Evolutionary conservation across 2,797 vertebrate genomes (phyloP), one percentile per base, ranked within the genome.

Genomic region (Falco naumanni): DNA sequence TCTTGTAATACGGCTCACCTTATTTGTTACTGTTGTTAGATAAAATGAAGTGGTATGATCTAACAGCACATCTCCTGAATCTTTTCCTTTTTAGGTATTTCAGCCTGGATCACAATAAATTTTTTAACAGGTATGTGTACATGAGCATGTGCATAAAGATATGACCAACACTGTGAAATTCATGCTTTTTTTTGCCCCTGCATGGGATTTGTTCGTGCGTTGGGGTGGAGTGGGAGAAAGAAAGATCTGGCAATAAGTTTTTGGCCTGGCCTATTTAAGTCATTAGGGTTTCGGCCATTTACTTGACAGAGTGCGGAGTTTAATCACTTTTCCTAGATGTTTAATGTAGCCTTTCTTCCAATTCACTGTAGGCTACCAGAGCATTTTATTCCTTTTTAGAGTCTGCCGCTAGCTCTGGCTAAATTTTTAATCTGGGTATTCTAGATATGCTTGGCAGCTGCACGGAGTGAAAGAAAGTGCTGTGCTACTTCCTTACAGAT

Each of bases 101-200:
- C 99, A 34, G 99, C 99, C 6, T 99, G 99, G 99, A 99, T 99
- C 97, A 99, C 99, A 1, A 95, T 99, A 95, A 99, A 99, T 97
- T 99, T 99, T 98, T 98, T 99, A 93, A 98, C 98, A 95, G 99
- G 99, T 99, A 97, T 12, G 95, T 94, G 45, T 89, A 29, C 41
- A 7, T 39, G 5, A 87, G 45, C 39, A 31, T 34, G 26, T 56
- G 47, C 76, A 6, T 84, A 69, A 91, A 57, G n/a, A 18, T 43
- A 9, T 18, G 28, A 24, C 24, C 3, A 11, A 25, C 68, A 59
- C 74, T 77, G n/a, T 63, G 57, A 61, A 48, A 47, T 47, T 85
- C 25, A 6, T 81, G 31, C 59, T 57, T 3, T 22, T 70, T 93
- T 77, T 41, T 95, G 26, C 13, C 29, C 54, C 25, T 87, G 4